phyloP scores from a whole-genome alignment of 1,140 invertebrate genomes.

The Melanaphis sacchari region DNA sequence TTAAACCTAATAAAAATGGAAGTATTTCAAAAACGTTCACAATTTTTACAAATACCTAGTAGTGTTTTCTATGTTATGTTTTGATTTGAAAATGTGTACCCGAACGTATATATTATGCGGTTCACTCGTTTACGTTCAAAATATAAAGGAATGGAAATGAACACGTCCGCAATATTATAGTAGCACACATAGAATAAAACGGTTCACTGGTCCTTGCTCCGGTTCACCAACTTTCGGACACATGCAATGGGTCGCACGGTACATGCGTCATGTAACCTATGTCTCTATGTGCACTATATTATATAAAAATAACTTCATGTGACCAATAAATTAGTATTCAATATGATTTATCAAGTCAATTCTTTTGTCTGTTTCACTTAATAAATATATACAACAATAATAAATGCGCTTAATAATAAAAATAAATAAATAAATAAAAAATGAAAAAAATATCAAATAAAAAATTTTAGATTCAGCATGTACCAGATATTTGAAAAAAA shows the following conservation, averaged over 20 bases:
- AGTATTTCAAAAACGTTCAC: background rate
- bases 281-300: background rate
- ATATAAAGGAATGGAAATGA: background rate
- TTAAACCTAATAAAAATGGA: background rate
- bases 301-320: background rate
- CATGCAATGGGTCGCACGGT: background rate
- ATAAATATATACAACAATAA: background rate
- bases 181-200: background rate
- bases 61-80: slow-evolving; percentile 21
- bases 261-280: background rate
- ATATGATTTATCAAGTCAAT: background rate
- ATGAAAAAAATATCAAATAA: background rate
- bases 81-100: slow-evolving; percentile 44
- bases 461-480: background rate
- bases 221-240: slow-evolving; percentile 25
- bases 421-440: too few relatives aligned
- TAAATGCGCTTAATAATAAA: too few relatives aligned
- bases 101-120: slow-evolving; percentile 22
- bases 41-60: slow-evolving; percentile 20
- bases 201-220: slow-evolving; percentile 17
- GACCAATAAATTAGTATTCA: background rate
- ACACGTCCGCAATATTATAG: slow-evolving; percentile 3
- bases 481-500: background rate
- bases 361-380: background rate
- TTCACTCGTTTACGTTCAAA: slow-evolving; percentile 35